A percentile compares a stretch with the other conserved stretches of the same genome.
phyloP scores from a whole-genome alignment of 2,797 vertebrate species.

The Picus viridis region DNA sequence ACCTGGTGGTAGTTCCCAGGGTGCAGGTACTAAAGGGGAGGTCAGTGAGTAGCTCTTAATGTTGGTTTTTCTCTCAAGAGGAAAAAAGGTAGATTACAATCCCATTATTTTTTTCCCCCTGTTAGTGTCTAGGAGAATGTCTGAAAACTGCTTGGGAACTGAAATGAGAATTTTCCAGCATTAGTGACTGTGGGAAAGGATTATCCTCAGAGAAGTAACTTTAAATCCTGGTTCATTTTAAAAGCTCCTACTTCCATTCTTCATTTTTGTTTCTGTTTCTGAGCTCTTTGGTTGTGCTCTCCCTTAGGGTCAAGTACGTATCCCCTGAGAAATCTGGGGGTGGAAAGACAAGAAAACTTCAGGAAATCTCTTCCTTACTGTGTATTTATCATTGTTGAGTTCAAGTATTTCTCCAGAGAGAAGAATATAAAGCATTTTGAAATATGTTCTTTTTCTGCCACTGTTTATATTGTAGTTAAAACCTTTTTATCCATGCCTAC shows the following conservation, averaged over 20 bases:
- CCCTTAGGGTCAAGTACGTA: conserved; percentile 21
- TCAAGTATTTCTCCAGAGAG: conserved; percentile 49
- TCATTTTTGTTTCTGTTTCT: conserved; percentile 37
- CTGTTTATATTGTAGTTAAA: conserved; percentile 32
- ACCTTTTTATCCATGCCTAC: background rate
- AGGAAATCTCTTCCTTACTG: conserved; percentile 46
- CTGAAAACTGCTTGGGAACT: conserved; percentile 31
- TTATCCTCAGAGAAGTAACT: conserved; percentile 6
- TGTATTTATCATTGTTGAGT: conserved; percentile 24
- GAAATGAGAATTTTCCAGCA: conserved; percentile 39
- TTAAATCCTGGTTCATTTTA: conserved; percentile 38
- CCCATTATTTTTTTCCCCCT: background rate
- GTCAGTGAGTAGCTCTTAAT: background rate
- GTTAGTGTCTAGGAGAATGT: background rate
- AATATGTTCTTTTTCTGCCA: background rate
- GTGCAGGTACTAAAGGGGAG: background rate
- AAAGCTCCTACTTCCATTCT: conserved; percentile 19
- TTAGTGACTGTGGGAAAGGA: conserved; percentile 56
- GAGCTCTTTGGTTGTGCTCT: background rate
- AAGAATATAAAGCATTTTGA: conserved; percentile 9
- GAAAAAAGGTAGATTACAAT: background rate
- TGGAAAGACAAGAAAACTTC: conserved; percentile 35
- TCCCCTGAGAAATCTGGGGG: conserved; percentile 63
- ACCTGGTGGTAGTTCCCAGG: background rate
- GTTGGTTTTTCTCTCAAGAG: background rate